Evolutionary conservation across 2,113 vertebrate genomes (phyloP).

Genomic region (Cynopterus brachyotis): DNA sequence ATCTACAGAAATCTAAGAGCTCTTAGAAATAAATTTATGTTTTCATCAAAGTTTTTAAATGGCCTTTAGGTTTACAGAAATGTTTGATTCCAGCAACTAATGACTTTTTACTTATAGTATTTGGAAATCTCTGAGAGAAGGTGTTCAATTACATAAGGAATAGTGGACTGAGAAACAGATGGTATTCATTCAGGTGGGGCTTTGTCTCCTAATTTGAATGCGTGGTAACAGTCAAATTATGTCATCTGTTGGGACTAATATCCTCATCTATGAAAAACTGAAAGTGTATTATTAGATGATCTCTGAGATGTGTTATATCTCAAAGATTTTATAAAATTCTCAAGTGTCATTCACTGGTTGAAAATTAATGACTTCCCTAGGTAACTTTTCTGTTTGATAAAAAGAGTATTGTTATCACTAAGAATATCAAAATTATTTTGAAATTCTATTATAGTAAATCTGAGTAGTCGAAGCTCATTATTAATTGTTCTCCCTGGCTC

Average conservation of each 20-base stretch:
- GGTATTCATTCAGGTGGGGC: background rate
- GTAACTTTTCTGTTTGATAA: background rate
- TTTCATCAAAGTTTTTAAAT: constrained; percentile 16
- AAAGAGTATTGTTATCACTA: background rate
- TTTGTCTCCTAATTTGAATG: background rate
- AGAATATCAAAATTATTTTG: background rate
- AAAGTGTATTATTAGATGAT: background rate
- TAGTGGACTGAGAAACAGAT: background rate
- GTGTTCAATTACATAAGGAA: background rate
- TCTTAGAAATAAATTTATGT: constrained; percentile 10
- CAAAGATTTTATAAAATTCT: constrained; percentile 10
- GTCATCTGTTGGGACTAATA: background rate
- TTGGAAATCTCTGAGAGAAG: background rate
- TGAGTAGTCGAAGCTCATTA: background rate
- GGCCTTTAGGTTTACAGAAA: background rate
- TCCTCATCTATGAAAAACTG: background rate
- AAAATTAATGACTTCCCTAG: background rate
- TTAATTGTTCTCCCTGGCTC: background rate
- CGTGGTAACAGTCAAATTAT: background rate
- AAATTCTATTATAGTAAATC: constrained; percentile 2
- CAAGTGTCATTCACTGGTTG: background rate
- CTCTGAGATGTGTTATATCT: background rate
- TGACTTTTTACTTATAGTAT: background rate
- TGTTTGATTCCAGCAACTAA: constrained; percentile 21
- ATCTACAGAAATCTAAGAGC: background rate